Evolutionary conservation across 1,140 invertebrate species (phyloP), one percentile per base, ranked within the genome.

Genomic region (Zophobas morio): DNA sequence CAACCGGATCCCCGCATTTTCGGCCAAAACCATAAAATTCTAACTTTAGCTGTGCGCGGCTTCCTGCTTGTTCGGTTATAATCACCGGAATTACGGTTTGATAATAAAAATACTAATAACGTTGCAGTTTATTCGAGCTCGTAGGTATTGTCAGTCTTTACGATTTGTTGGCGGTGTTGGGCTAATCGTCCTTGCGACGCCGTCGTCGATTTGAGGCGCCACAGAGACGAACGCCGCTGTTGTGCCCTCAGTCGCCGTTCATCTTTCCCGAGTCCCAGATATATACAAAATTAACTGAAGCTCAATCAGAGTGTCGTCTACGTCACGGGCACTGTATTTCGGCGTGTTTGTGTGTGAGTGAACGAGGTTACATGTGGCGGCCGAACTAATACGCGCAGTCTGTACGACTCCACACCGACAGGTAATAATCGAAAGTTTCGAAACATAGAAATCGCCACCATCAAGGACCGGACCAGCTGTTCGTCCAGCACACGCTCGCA

Each of bases 241-340:
- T 39, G 60, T 63, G 57, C 70, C 70, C 51, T 51, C 51, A 74
- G 51, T 74, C 2, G 51, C n/a, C 20, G 54, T 66, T 46, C 60
- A 20, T 66, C 51, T 46, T 77, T 46, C 4, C 70, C 42, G 53
- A 77, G 71, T 77, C 80, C 80, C 80, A 75, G 80, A 79, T 81
- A 81, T 79, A 78, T 81, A 81, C 76, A 81, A 81, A 81, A 81
- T 81, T 81, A 81, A 81, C 80, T 79, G 60, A 81, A 81, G 78
- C 80, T 79, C 70, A 53, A 79, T 79, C 75, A 77, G 39, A 54
- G 47, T 60, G 74, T 78, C 74, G 74, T 35, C 70, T 74, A 78
- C 79, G 79, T 79, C 75, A 79, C 49, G 49, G 60, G 60, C 54
- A 42, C 60, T 42, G 63, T 70, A 70, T 40, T 70, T 42, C 51